A percentile compares a stretch with the other conserved stretches of the same genome.
Evolutionary conservation across 2,113 vertebrate genomes (phyloP).

Genomic region (Platanista minor): DNA sequence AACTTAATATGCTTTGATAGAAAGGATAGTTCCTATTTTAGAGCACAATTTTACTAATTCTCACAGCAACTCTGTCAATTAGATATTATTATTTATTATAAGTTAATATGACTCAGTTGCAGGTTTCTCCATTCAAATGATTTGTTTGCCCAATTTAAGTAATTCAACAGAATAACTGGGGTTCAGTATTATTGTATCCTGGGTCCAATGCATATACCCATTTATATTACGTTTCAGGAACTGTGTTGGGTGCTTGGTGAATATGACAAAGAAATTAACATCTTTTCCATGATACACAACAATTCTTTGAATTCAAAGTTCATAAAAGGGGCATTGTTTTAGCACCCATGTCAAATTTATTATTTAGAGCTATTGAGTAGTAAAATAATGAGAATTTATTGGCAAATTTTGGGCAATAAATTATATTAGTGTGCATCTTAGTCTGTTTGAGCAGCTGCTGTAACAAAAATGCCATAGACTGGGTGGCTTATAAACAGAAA

Average conservation of each 20-base stretch:
- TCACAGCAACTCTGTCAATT: not conserved
- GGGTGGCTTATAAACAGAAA: too few relatives aligned
- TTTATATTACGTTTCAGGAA: not conserved
- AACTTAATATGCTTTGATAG: not conserved
- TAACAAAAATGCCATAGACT: not conserved
- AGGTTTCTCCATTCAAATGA: not conserved
- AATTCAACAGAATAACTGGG: not conserved
- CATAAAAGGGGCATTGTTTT: not conserved
- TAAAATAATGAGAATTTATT: not conserved
- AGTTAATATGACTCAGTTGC: not conserved
- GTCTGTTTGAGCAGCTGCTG: not conserved
- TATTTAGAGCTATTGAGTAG: not conserved
- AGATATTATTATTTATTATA: not conserved
- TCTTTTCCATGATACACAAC: not conserved
- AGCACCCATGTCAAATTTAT: not conserved
- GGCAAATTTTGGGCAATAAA: not conserved
- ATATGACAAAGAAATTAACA: not conserved
- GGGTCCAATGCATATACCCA: not conserved
- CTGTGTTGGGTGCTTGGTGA: not conserved
- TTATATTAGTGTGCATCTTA: not conserved
- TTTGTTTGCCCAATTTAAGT: not conserved
- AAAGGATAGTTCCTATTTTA: not conserved
- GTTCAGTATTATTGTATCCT: not conserved
- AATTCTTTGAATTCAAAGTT: not conserved
- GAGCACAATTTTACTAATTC: not conserved